A percentile compares a stretch with the other conserved stretches of the same genome.
Conservation (phyloP, 2,113 vertebrate genomes). For the Ceuthmochares aereus region DNA sequence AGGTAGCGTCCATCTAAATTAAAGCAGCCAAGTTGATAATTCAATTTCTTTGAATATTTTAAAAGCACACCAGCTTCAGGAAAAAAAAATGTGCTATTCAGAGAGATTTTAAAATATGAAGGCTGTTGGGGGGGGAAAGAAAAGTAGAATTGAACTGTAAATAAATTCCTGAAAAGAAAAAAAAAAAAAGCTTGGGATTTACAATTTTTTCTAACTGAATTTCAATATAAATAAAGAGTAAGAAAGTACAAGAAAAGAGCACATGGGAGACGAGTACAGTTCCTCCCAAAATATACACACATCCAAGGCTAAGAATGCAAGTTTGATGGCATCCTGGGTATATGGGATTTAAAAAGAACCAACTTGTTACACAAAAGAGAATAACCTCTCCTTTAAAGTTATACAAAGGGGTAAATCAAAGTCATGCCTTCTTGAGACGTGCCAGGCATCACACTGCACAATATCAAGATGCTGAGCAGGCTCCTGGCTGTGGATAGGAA, state of each 20-base stretch:
- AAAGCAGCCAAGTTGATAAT: background rate
- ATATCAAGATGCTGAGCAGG: background rate
- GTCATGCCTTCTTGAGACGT: background rate
- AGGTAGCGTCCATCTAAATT: background rate
- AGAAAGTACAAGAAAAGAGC: background rate
- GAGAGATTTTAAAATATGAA: background rate
- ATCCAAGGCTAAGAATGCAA: background rate
- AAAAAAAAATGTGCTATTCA: background rate
- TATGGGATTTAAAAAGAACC: background rate
- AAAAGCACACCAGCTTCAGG: background rate
- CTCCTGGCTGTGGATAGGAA: background rate
- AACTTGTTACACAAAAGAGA: background rate
- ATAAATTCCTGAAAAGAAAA: background rate
- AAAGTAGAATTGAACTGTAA: background rate
- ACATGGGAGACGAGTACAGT: background rate
- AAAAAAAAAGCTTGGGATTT: background rate
- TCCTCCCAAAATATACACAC: background rate
- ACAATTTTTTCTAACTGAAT: background rate
- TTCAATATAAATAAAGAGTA: background rate
- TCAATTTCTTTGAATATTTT: background rate
- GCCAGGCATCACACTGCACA: background rate
- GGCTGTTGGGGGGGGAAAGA: background rate
- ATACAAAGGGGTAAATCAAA: background rate
- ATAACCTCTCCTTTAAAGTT: background rate
- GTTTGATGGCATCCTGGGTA: background rate